A percentile compares a stretch with the other conserved stretches of the same genome.
phyloP scores from a whole-genome alignment of 2,797 vertebrate species.

The Liparis tanakae region DNA sequence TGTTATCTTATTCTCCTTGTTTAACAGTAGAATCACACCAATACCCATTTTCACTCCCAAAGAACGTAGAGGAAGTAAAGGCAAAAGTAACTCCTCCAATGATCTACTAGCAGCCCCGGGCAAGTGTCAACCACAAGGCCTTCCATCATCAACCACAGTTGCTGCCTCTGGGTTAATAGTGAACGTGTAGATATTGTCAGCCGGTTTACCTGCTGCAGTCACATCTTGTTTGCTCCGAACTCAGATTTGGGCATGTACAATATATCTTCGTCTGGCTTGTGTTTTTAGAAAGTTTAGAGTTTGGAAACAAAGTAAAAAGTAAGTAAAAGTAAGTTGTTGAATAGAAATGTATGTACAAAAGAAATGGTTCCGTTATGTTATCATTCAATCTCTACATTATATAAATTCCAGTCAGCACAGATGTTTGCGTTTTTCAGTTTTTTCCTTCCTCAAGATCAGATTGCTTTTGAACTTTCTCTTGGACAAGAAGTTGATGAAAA shows the following conservation, averaged over 20 bases:
- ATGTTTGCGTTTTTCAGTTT: conserved; percentile 37
- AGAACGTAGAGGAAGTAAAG: conserved; percentile 44
- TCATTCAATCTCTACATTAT: conserved; percentile 28
- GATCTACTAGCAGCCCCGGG: conserved; percentile 61
- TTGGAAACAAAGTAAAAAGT: not conserved
- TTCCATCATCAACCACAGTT: conserved; percentile 68
- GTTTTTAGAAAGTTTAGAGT: not conserved
- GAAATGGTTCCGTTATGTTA: not conserved
- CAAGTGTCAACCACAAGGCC: conserved; percentile 52
- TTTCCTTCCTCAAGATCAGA: conserved; percentile 2
- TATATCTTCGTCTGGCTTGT: not conserved
- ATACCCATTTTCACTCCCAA: conserved; percentile 18
- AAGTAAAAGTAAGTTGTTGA: conserved; percentile 6
- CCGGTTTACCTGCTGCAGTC: conserved; percentile 39
- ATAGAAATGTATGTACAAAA: not conserved
- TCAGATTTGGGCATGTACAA: conserved; percentile 5
- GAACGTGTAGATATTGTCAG: conserved; percentile 63
- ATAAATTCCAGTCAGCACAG: conserved; percentile 29
- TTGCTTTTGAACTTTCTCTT: conserved; percentile 26
- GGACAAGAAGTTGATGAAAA: conserved; percentile 3
- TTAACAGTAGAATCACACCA: conserved; percentile 60
- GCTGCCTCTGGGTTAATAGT: conserved; percentile 62
- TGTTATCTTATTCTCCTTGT: conserved; percentile 36
- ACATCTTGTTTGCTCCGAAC: conserved; percentile 42
- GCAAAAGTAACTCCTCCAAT: conserved; percentile 64